Percentiles rank a stretch among this genome's conserved stretches.
These are phyloP conservation scores for Anguilla rostrata DNA, from an alignment of 2,113 vertebrate genomes.

Conservation along the genomic window DNA sequence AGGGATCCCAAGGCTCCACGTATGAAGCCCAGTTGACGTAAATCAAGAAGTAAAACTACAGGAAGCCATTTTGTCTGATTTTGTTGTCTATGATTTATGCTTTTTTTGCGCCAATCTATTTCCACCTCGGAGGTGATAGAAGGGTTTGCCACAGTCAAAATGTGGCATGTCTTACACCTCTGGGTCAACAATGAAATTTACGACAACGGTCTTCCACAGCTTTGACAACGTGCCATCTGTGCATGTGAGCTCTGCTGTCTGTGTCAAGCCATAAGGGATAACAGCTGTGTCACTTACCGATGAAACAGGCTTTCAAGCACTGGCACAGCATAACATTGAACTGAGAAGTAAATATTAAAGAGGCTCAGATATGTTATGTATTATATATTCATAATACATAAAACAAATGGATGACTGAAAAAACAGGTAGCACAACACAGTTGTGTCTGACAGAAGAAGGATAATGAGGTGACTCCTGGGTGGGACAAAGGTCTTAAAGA, in stretches of 20 bases:
- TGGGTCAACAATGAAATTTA: slow-evolving; percentile 41
- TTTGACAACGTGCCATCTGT: slow-evolving; percentile 52
- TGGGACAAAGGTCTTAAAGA: background rate
- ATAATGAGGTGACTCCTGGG: too few relatives aligned
- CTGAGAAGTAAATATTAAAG: slow-evolving; percentile 29
- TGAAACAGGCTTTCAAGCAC: slow-evolving; percentile 26
- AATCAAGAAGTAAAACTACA: slow-evolving; percentile 25
- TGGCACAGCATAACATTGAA: slow-evolving; percentile 4
- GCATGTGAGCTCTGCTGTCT: slow-evolving; percentile 9
- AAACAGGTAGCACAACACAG: background rate
- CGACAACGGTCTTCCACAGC: slow-evolving; percentile 39
- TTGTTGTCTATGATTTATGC: background rate
- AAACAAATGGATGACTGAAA: background rate
- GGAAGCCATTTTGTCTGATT: slow-evolving; percentile 23
- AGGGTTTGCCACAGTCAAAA: slow-evolving; percentile 9
- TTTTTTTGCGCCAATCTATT: background rate
- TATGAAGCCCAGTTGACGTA: background rate
- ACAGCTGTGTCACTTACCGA: slow-evolving; percentile 27
- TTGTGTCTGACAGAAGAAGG: background rate
- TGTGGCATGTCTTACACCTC: slow-evolving; percentile 25
- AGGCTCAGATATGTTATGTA: slow-evolving; percentile 35
- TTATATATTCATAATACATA: too few relatives aligned
- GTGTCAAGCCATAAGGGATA: slow-evolving; percentile 30
- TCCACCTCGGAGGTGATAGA: background rate
- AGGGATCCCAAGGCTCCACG: background rate